Evolutionary conservation across 2,797 vertebrate genomes (phyloP), one percentile per base, ranked within the genome.

Genomic region (Euphonia xanthogaster): DNA sequence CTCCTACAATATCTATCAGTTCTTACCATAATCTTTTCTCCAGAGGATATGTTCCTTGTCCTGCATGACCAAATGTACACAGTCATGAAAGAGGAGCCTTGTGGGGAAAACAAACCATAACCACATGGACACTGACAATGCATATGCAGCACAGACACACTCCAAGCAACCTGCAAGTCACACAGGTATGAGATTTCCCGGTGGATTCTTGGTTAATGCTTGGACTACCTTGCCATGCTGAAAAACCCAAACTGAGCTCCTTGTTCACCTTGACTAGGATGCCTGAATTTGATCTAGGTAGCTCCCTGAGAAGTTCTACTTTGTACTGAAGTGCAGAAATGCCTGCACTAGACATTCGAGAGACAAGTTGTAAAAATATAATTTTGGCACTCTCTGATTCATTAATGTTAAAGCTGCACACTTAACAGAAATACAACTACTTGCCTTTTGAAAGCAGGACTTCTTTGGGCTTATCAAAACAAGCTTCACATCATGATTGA

Each of bases 101-200:
- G 35, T 51, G 35, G 14, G 19, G 12, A 74, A 80, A 76, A 33
- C 5, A 37, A 50, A 33, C 28, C 6, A 15, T 30, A 47, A 23
- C 7, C 6, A 17, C 22, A 30, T 12, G 35, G 42, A 61, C 39
- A 65, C 9, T 12, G 20, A 58, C n/a, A 86, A 57, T 0, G 2
- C 10, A 19, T 21, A 37, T 14, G 19, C 44, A 80, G 10, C 16
- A 55, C 12, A 42, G 19, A 42, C 25, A 42, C 3, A 3, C 28
- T 77, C 48, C 24, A 48, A 33, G 17, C 31, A 86, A 12, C 19
- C 21, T 71, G 27, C 28, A 88, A 20, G 18, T 74, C 60, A 68
- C 1, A 1, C 0, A 5, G 8, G 13, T 51, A 39, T 1, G 6
- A 66, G 10, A 54, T 51, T 76, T 76, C 35, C 47, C 57, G 27